Base-by-base conservation (phyloP, 2,888 invertebrate species). In the Ptychoptera contaminata region DNA sequence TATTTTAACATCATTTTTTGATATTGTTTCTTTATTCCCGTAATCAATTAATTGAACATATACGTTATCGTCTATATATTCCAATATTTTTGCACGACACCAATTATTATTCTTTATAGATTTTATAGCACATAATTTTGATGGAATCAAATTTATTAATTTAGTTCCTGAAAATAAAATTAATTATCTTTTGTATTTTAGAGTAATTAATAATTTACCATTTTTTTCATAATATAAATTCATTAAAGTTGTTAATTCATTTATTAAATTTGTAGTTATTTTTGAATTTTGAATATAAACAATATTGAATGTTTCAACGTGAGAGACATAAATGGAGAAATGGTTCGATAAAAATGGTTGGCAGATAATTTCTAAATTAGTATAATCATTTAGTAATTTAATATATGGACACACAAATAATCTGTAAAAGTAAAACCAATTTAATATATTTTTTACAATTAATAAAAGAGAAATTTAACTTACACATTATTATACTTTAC, bases 381-480 rank as follows among this genome's bases (percentile, higher is more conserved):
- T 54, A 49, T 61, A 58, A 36, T 60, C 60, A 46, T 56, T 58
- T 1, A 63, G 55, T 15, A 64, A 47, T 31, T 62, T 60, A 55
- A 65, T 56, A 55, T 80, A 80, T 3, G 85, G 62, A 2, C 78
- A 76, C 45, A 82, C 70, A 45, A 77, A 67, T 49, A 84, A 63
- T 48, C 84, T 84, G 60, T 2, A 68, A 67, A 50, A 32, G 49
- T 47, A 48, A 46, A 50, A 40, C 31, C 8, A 45, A 16, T 41
- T 40, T 16, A 30, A 35, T 16, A 11, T 11, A 39, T n/a, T 23
- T 23, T 16, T n/a, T 11, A 16, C 11, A 4, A 32, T 32, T 7
- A 11, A 32, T 14, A 12, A 11, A 35, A 23, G 12, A 15, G 9
- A 14, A 34, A 31, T 2, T 14, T 16, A 30, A 51, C 61, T 57